These are phyloP conservation scores for Psix sp. DNA, from an alignment of 1,140 invertebrate genomes.

Conservation along the genomic window DNA sequence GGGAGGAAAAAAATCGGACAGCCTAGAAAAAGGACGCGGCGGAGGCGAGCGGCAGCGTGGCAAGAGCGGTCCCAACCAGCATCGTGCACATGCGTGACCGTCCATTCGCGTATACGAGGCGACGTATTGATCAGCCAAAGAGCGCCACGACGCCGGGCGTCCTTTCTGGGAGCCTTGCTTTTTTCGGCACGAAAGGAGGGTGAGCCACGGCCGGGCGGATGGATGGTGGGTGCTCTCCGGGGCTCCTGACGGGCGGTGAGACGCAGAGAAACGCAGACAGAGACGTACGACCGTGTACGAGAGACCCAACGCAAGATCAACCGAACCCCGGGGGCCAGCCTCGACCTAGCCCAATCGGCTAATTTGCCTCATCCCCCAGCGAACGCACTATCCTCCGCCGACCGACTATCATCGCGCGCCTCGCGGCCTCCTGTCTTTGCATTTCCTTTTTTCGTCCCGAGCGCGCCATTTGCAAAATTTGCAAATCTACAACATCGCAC, in stretches of 20 bases:
- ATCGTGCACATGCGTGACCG: slow-evolving; percentile 77
- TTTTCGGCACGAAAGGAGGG: slow-evolving; percentile 71
- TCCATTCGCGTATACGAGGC: slow-evolving; percentile 76
- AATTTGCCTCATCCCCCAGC: background rate
- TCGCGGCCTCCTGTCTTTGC: too few relatives aligned
- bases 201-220: slow-evolving; percentile 52
- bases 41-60: slow-evolving; percentile 41
- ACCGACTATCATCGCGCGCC: too few relatives aligned
- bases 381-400: too few relatives aligned
- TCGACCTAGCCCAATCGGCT: background rate
- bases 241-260: slow-evolving; percentile 55
- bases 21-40: slow-evolving; percentile 64
- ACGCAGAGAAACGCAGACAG: slow-evolving; percentile 40
- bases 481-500: too few relatives aligned
- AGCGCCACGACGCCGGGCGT: slow-evolving; percentile 77
- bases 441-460: too few relatives aligned
- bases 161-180: slow-evolving; percentile 77
- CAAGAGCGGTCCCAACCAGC: slow-evolving; percentile 62
- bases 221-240: slow-evolving; percentile 56
- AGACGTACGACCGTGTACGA: slow-evolving; percentile 24
- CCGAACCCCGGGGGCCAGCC: slow-evolving; percentile 10
- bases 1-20: slow-evolving; percentile 72
- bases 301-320: slow-evolving; percentile 20
- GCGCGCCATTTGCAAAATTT: too few relatives aligned
- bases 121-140: slow-evolving; percentile 77